Conservation (phyloP, 2,113 vertebrate species). For the Dipodomys ordii region DNA sequence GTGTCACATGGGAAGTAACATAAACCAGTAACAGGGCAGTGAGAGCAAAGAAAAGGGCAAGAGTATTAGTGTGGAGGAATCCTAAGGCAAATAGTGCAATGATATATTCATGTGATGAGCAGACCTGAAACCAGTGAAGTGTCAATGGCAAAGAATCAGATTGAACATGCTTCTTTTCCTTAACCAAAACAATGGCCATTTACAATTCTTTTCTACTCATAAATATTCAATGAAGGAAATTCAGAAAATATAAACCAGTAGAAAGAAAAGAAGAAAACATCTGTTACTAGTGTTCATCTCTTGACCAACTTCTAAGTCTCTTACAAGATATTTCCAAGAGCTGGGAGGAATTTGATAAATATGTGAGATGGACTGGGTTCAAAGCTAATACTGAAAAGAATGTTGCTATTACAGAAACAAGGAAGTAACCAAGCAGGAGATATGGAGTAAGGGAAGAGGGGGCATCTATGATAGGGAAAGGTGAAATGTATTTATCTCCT, state of each 20-base stretch:
- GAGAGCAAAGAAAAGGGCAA: neutral
- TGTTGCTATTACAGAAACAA: neutral
- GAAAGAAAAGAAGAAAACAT: conserved; percentile 24
- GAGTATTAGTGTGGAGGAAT: neutral
- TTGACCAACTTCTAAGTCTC: neutral
- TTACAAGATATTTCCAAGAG: conserved; percentile 38
- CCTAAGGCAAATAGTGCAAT: neutral
- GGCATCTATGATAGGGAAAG: neutral
- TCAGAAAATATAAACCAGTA: neutral
- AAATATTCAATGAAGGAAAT: conserved; percentile 15
- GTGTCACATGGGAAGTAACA: neutral
- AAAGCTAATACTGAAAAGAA: neutral
- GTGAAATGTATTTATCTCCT: neutral
- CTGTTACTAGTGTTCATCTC: neutral
- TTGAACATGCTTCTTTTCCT: neutral
- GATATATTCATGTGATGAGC: neutral
- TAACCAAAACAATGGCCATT: neutral
- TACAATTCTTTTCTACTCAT: neutral
- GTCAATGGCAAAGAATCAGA: neutral
- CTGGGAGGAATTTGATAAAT: neutral
- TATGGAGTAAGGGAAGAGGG: neutral
- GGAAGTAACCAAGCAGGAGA: neutral
- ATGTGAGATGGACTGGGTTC: neutral
- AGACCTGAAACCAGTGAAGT: neutral
- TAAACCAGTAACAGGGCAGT: neutral